Percentiles rank a stretch among this genome's conserved stretches.
Conservation (phyloP, 2,113 vertebrate genomes). For the Craseonycteris thonglongyai region DNA sequence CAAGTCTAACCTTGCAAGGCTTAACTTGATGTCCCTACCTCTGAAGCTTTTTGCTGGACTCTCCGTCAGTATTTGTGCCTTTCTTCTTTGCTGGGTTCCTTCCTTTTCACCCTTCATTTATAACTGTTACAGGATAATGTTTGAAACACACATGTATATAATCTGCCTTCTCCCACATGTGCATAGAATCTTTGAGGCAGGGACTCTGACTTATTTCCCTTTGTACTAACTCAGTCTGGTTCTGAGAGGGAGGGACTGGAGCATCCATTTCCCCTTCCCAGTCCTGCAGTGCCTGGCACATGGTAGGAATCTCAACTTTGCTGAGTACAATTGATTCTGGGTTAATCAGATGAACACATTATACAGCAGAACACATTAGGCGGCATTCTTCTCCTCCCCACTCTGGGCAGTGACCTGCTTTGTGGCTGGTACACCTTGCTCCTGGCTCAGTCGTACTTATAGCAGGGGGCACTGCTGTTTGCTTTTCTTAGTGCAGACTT, state of each 20-base stretch:
- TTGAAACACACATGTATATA: neutral
- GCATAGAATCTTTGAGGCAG: neutral
- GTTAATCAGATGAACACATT: slow-evolving; percentile 18
- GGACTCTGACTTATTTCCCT: neutral
- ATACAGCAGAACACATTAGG: neutral
- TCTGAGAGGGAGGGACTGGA: neutral
- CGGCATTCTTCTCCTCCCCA: slow-evolving; percentile 32
- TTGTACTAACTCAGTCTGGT: neutral
- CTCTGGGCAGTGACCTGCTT: slow-evolving; percentile 71
- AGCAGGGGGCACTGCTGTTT: slow-evolving; percentile 76
- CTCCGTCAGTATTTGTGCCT: neutral
- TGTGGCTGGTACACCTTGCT: slow-evolving; percentile 75
- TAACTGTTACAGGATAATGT: neutral
- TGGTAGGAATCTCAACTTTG: neutral
- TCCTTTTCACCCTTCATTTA: neutral
- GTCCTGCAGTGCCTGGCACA: neutral
- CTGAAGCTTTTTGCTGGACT: neutral
- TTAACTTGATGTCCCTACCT: neutral
- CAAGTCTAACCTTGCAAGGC: neutral
- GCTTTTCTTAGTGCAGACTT: slow-evolving; percentile 79
- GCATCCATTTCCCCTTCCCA: neutral
- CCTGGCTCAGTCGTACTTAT: slow-evolving; percentile 65
- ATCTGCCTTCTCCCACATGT: neutral
- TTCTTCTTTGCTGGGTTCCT: neutral
- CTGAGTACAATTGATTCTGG: neutral